Evolutionary conservation across 2,888 invertebrate species (phyloP), one percentile per base, ranked within the genome.

Genomic region (Nephrotoma guestfalica): DNA sequence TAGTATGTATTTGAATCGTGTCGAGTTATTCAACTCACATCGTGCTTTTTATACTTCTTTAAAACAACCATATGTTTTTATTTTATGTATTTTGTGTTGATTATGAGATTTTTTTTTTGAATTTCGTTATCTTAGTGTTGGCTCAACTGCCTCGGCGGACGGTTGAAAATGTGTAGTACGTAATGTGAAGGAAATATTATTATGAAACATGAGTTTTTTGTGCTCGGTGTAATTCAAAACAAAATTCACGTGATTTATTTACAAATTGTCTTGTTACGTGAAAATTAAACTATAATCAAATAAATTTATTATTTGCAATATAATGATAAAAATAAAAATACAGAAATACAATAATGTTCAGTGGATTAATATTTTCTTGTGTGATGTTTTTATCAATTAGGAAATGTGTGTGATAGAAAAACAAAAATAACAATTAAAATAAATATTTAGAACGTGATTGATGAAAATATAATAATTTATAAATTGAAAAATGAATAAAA

Each of bases 131-230:
- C 85, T 85, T 85, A 88, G 88, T 88, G 87, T 87, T 87, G 87
- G 87, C 87, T 87, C 85, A 86, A 87, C 88, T 87, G 87, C 86
- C 86, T 71, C 83, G 84, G 86, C 83, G 87, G 83, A 87, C 86
- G 15, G 84, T 41, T 15, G 15, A 83, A 41, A 15, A 41, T 40
- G 30, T 71, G 7, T 71, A 11, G 30, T 9, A 9, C 30, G 7
- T 71, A 11, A 9, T 9, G 57, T 57, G 71, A 30, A 30, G 47
- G 30, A 30, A 30, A 30, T 30, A 30, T 71, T 71, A 30, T 57
- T n/a, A 57, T 18, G 30, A 30, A 30, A 30, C 2, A 30, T 30
- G 30, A 30, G 30, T 57, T 57, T 71, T 18, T 57, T 18, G 6
- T 71, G 71, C 71, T 71, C 30, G 30, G 30, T 71, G 18, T 71